Conservation (phyloP, 2,797 vertebrate genomes). For the Chaenodraco wilsoni region DNA sequence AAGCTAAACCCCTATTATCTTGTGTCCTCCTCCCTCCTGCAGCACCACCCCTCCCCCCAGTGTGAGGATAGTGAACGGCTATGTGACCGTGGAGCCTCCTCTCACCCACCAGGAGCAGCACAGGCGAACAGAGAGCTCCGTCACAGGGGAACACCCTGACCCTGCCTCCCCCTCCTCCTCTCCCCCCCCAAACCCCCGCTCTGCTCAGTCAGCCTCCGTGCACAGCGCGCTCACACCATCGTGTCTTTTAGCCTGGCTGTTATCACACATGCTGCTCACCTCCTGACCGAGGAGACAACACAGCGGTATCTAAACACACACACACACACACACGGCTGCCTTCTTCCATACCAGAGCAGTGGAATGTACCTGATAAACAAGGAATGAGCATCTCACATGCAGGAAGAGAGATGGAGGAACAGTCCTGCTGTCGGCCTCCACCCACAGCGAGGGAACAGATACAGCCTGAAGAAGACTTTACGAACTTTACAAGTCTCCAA, state of each 20-base stretch:
- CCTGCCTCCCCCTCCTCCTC: slow-evolving; percentile 43
- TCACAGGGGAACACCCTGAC: slow-evolving; percentile 23
- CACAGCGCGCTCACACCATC: slow-evolving; percentile 65
- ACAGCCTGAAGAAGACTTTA: slow-evolving; percentile 3
- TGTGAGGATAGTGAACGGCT: slow-evolving; percentile 88
- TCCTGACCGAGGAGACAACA: slow-evolving; percentile 75
- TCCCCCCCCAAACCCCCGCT: slow-evolving; percentile 54
- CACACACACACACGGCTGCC: slow-evolving; percentile 36
- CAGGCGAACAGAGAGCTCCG: slow-evolving; percentile 48
- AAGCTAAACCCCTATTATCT: neutral
- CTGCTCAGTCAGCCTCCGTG: slow-evolving; percentile 51
- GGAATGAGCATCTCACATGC: slow-evolving; percentile 24
- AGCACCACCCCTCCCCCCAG: slow-evolving; percentile 88
- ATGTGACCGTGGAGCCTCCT: slow-evolving; percentile 88
- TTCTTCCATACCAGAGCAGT: slow-evolving; percentile 49
- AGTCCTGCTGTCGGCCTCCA: slow-evolving; percentile 10
- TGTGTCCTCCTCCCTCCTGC: neutral
- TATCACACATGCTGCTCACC: slow-evolving; percentile 75
- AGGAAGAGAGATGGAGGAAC: slow-evolving; percentile 25
- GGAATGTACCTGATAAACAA: slow-evolving; percentile 48
- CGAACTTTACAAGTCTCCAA: slow-evolving; percentile 27
- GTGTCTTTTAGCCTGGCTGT: slow-evolving; percentile 71
- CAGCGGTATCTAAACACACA: slow-evolving; percentile 50
- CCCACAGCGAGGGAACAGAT: slow-evolving; percentile 4
- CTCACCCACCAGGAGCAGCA: slow-evolving; percentile 85